Conservation (phyloP, 2,888 invertebrate species). For the Prosapia bicincta region DNA sequence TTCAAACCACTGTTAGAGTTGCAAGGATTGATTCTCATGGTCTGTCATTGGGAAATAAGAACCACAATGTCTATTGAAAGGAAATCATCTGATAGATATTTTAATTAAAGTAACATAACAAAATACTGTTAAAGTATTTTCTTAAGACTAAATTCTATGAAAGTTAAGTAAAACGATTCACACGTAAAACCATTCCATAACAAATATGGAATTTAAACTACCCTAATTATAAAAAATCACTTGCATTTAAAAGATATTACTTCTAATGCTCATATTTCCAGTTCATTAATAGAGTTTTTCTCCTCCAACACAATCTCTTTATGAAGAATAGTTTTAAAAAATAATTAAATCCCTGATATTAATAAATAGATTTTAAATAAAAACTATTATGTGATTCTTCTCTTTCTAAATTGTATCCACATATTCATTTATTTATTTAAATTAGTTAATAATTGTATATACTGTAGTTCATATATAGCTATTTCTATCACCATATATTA, state of each 20-base stretch:
- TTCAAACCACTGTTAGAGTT: too few relatives aligned
- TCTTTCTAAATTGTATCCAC: neutral
- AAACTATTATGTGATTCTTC: neutral
- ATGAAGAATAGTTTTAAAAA: too few relatives aligned
- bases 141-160: too few relatives aligned
- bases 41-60: too few relatives aligned
- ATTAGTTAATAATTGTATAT: neutral
- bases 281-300: neutral
- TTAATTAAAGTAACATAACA: too few relatives aligned
- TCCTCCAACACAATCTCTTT: neutral
- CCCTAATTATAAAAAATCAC: neutral
- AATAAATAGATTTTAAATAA: neutral
- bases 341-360: neutral
- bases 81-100: too few relatives aligned
- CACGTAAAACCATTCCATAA: neutral
- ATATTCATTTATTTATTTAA: neutral
- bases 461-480: neutral
- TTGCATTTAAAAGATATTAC: neutral
- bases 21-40: too few relatives aligned
- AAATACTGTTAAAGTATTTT: too few relatives aligned
- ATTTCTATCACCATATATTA: neutral
- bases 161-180: too few relatives aligned
- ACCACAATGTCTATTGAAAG: too few relatives aligned
- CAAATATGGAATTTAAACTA: neutral
- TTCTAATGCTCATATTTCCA: neutral